Base-by-base conservation (phyloP, 30 jellyfish, hydroid and myxozoan species). In the Rhopilema esculentum region DNA sequence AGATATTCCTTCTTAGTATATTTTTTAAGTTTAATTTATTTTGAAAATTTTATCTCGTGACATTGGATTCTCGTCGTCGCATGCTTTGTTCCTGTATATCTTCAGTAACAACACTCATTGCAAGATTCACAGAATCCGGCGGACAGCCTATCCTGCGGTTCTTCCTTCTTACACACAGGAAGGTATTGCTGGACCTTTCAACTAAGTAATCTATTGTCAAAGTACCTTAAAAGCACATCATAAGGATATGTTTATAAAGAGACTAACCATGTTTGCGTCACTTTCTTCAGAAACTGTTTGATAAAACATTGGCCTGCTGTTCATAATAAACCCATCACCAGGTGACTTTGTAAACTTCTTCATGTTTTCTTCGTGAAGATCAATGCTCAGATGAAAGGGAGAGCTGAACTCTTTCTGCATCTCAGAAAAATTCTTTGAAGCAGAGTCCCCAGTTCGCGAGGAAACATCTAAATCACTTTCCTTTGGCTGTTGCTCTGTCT, bases 231-330 rank as follows among this genome's bases (percentile, higher is more conserved):
- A n/a, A n/a, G n/a, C n/a, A 40, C 57, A 40, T 40, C 12, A 12
- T 12, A 40, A 40, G 57, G 12, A 2, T 40, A 12, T 2, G 57
- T 2, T 40, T 40, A 12, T 12, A 40, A 0, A 40, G 57, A 40
- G 57, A 40, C 57, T 16, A 40, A 40, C 12, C 57, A 40, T 40
- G 12, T 40, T 40, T 40, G 12, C 57, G 57, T 53, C 87, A 0
- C 27, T 52, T 9, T 66, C 74, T 4, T 57, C 86, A 8, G 65
- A 23, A 15, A 24, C 9, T 40, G 12, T 26, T 8, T 73, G 70
- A 32, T 72, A 53, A n/a, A 84, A 84, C 92, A 84, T 84, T 1
- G 87, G 92, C 68, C 92, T 71, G 87, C 87, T 84, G 8, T 61
- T 79, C 87, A 84, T 27, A 32, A 22, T n/a, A 80, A 72, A 84